A percentile compares a stretch with the other conserved stretches of the same genome.
phyloP scores from a whole-genome alignment of 2,888 invertebrate species.

The Neoitamus cyanurus region DNA sequence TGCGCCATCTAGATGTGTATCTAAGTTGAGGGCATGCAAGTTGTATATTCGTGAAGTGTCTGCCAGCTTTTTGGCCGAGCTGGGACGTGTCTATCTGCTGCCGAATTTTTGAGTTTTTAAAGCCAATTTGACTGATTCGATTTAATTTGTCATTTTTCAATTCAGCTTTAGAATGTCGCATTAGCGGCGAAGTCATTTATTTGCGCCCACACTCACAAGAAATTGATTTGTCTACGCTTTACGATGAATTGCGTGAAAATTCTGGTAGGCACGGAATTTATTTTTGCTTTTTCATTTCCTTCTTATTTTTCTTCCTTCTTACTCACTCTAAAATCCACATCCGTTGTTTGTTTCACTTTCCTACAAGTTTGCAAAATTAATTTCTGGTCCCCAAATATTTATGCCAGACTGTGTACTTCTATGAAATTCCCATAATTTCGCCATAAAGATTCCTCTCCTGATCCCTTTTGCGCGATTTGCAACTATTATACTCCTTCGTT shows the following conservation, averaged over 20 bases:
- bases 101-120: not conserved
- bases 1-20: not conserved
- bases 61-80: not conserved
- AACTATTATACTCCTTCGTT: too few species aligned
- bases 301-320: too few species aligned
- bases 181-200: not conserved
- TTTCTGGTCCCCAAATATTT: too few species aligned
- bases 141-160: not conserved
- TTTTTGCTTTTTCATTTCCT: too few species aligned
- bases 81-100: not conserved
- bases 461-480: too few species aligned
- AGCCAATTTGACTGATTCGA: not conserved
- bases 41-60: not conserved
- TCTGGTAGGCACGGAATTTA: too few species aligned
- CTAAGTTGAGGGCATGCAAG: not conserved
- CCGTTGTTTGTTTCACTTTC: too few species aligned
- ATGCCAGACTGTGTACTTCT: too few species aligned
- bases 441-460: too few species aligned
- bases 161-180: not conserved
- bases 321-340: too few species aligned
- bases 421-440: too few species aligned
- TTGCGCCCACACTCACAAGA: not conserved
- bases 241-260: not conserved
- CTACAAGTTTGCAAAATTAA: too few species aligned
- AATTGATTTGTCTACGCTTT: not conserved